Evolutionary conservation across 2,888 invertebrate species (phyloP), one percentile per base, ranked within the genome.

Genomic region (Arenicola marina): DNA sequence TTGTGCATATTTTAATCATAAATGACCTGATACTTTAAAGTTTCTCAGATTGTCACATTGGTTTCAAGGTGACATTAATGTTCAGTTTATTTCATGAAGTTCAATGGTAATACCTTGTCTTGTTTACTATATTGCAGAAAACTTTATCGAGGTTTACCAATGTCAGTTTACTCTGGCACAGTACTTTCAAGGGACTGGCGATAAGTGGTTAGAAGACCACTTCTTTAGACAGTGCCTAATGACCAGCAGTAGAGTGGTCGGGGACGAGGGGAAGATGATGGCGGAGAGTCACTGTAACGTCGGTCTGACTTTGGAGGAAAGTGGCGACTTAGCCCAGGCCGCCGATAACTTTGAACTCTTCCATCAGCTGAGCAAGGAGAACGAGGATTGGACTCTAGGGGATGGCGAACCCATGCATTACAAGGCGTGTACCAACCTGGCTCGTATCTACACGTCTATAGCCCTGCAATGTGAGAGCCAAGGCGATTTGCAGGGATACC

Each of bases 201-300:
- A 83, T 71, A 81, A 81, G 66, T 82, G 81, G 82, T 67, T 83
- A 55, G 64, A 78, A 2, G 81, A 83, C 62, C 80, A 82, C 70
- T 82, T 81, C 72, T 81, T 77, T 61, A 67, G 69, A 28, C 76
- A 77, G 1, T 81, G 81, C 69, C 72, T 82, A 43, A 68, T 73
- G 7, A 78, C 77, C 3, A 74, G 75, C 51, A 44, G 56, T 31
- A 54, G 64, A 21, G 69, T 77, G 24, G 66, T 70, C 24, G 69
- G 61, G n/a, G 78, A 77, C 59, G 71, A 62, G 1, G 78, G 78
- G 1, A 73, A 74, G 55, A 75, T 76, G 64, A 71, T 76, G 28
- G 81, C 82, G 24, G 78, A 81, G 61, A 81, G 77, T 3, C 75
- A 79, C 64, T 78, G 77, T 63, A 79, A 81, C 71, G 76, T 81